Conservation (phyloP, 2,113 vertebrate species). For the Acanthisitta chloris region DNA sequence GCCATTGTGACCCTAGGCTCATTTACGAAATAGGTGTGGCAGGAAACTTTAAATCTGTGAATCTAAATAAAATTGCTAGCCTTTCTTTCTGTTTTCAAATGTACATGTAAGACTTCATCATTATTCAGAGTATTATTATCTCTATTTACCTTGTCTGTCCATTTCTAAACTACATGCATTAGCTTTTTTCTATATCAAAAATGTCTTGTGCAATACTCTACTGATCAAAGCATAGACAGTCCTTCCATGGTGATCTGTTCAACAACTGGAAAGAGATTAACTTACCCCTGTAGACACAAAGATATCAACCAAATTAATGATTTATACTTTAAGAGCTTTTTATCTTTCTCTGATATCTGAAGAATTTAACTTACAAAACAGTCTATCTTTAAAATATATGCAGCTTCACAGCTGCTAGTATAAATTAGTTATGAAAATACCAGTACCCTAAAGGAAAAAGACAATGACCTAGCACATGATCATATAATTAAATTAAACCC, state of each 20-base stretch:
- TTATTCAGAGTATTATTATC: not conserved
- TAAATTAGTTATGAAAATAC: slow-evolving; percentile 23
- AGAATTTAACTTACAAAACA: not conserved
- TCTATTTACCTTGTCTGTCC: not conserved
- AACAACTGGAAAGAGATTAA: not conserved
- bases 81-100: not conserved
- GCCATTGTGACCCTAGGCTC: accelerated
- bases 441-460: not conserved
- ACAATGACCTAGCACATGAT: not conserved
- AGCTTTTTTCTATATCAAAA: not conserved
- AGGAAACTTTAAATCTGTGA: not conserved
- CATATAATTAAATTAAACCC: not conserved
- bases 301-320: not conserved
- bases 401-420: not conserved
- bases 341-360: not conserved
- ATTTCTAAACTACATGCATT: not conserved
- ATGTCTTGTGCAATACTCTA: not conserved
- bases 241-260: not conserved
- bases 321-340: not conserved
- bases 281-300: not conserved
- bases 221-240: not conserved
- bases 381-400: not conserved
- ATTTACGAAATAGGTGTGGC: not conserved
- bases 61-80: not conserved
- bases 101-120: not conserved